Evolutionary conservation across 2,888 invertebrate genomes (phyloP), one percentile per base, ranked within the genome.

Genomic region (Electrophaes corylata): DNA sequence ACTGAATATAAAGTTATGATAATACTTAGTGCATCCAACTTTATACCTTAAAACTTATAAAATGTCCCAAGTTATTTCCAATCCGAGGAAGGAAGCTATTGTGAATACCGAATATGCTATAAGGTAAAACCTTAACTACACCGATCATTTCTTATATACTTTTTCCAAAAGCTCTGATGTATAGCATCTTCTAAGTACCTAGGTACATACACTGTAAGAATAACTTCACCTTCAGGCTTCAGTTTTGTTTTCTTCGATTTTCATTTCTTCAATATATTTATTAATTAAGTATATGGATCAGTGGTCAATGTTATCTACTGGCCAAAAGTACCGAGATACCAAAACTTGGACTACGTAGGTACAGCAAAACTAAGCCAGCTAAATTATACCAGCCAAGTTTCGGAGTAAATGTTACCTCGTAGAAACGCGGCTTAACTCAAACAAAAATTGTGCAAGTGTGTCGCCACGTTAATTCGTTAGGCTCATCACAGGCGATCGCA

Each of bases 1-100:
- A 80, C 83, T 87, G 89, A 85, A 90, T 90, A 81, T 84, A 86
- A 86, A 90, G 84, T 88, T 91, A 90, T 91, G 91, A 80, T 84
- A 89, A 90, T 91, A 72, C 74, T 72, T 20, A 78, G 79, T 83
- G 82, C 83, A 84, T 74, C 74, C 72, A 82, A 84, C 82, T 85
- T 75, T 65, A 79, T 76, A 83, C 79, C 83, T 85, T 85, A 84
- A 84, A 86, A 85, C 81, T 86, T 86, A 80, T 81, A 84, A 86
- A 88, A 84, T 81, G 78, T 78, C 73, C 66, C 60, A 78, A 84
- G 76, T 85, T 84, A 82, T 81, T 78, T 77, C 75, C 76, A 71
- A 75, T 83, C 76, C 74, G 57, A 64, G 76, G 77, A 77, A 76
- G 73, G 77, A 78, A 77, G 72, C 67, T 76, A 73, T 63, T 61